Conservation (phyloP, 2,888 invertebrate genomes). For the Agrypnus murinus region DNA sequence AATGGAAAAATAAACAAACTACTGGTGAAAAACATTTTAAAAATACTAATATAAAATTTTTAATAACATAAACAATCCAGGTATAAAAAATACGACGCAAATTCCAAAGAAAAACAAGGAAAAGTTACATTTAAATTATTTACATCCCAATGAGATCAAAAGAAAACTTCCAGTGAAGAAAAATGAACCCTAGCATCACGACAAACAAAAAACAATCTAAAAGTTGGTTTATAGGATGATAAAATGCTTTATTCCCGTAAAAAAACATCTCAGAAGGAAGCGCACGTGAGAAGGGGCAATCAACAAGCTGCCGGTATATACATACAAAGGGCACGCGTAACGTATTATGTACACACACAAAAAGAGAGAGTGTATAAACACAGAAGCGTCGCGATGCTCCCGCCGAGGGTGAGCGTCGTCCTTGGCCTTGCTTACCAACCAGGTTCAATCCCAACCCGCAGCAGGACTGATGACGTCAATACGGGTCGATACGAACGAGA, state of each 20-base stretch:
- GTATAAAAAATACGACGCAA: too few relatives aligned
- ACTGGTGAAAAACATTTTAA: too few relatives aligned
- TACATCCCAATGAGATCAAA: conserved; percentile 14
- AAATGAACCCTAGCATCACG: background rate
- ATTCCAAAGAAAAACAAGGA: too few relatives aligned
- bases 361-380: conserved; percentile 17
- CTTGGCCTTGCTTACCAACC: conserved; percentile 44
- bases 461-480: conserved; percentile 22
- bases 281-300: conserved; percentile 11
- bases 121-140: too few relatives aligned
- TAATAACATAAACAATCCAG: too few relatives aligned
- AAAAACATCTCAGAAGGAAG: conserved; percentile 2
- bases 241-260: too few relatives aligned
- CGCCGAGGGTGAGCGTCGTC: conserved; percentile 27
- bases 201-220: conserved; percentile 24
- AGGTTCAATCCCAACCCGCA: conserved; percentile 29
- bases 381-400: conserved; percentile 39
- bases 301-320: conserved; percentile 24
- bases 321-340: conserved; percentile 35
- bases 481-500: conserved; percentile 35
- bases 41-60: too few relatives aligned
- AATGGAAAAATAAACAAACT: too few relatives aligned
- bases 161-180: background rate
- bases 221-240: background rate
- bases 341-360: background rate